phyloP scores from a whole-genome alignment of 2,797 vertebrate species.

The Zenarchopterus dispar region DNA sequence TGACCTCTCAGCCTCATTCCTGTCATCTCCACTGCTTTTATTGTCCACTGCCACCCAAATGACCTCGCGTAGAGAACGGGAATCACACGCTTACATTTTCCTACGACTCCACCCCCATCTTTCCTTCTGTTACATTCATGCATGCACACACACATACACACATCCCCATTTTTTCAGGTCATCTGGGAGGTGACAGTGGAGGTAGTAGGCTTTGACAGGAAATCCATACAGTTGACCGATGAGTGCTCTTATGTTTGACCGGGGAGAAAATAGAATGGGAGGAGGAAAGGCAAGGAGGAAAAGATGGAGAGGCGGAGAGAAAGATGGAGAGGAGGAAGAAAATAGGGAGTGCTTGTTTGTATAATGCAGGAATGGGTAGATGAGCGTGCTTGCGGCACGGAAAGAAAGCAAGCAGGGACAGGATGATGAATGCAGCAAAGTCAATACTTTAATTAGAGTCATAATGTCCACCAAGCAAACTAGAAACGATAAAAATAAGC shows the following conservation, averaged over 20 bases:
- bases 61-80: constrained; percentile 39
- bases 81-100: constrained; percentile 18
- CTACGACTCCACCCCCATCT: constrained; percentile 29
- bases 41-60: constrained; percentile 35
- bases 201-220: constrained; percentile 65
- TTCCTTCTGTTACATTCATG: constrained; percentile 1
- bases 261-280: constrained; percentile 63
- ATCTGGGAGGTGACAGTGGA: constrained; percentile 52
- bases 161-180: constrained; percentile 47
- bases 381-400: not conserved
- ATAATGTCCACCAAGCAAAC: constrained; percentile 31
- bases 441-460: constrained; percentile 59
- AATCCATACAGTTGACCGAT: constrained; percentile 77
- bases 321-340: constrained; percentile 21
- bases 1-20: constrained; percentile 39
- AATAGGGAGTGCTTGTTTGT: constrained; percentile 9
- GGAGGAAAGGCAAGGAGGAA: constrained; percentile 35
- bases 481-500: constrained; percentile 38
- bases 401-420: constrained; percentile 24
- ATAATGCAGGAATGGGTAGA: constrained; percentile 7
- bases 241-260: constrained; percentile 64
- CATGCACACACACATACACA: constrained; percentile 12
- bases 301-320: constrained; percentile 37
- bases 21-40: constrained; percentile 50
- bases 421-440: constrained; percentile 48